Base-by-base conservation (phyloP, 2,888 invertebrate species). In the Pomacea canaliculata region DNA sequence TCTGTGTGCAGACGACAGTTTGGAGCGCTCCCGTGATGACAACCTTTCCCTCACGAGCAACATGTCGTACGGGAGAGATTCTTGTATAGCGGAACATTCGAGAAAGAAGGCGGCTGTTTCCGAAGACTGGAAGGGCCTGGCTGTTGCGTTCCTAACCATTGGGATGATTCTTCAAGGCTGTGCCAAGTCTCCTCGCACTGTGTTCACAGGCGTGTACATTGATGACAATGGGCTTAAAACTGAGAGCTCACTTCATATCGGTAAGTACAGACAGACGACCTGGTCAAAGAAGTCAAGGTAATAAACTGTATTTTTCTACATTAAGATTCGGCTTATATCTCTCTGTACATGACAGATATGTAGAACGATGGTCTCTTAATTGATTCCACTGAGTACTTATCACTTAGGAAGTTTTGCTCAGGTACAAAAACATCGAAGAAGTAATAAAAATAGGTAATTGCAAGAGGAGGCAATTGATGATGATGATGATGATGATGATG, bases 111-210 rank as follows among this genome's bases (percentile, higher is more conserved):
- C 65, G 23, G 78, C 74, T 7, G 37, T 80, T 23, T 78, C 78
- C 0, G 78, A 73, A n/a, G 59, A 66, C 12, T 70, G 78, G 56
- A 51, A 69, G 46, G 76, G 77, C 0, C 13, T 76, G 13, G 85
- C 83, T 4, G 70, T 85, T 46, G 72, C 67, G 7, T 73, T 83
- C 18, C 71, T 85, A 0, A 82, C 79, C 3, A 12, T 79, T 46
- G 86, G 86, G 7, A 86, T 87, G 86, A 77, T 85, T 3, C 63
- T 87, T 2, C 87, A 87, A 68, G 87, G 87, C 7, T 46, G 85
- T 4, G 84, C 82, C 10, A 87, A 87, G 69, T 82, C 87, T 1
- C 86, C 86, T 0, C 73, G 87, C 10, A 80, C 79, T 1, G 81
- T 87, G 0, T 84, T 84, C 60, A 65, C 83, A 10, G 79, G 83